A percentile compares a stretch with the other conserved stretches of the same genome.
Evolutionary conservation across 2,888 invertebrate species (phyloP).

Genomic region (Agrochola lychnidis): DNA sequence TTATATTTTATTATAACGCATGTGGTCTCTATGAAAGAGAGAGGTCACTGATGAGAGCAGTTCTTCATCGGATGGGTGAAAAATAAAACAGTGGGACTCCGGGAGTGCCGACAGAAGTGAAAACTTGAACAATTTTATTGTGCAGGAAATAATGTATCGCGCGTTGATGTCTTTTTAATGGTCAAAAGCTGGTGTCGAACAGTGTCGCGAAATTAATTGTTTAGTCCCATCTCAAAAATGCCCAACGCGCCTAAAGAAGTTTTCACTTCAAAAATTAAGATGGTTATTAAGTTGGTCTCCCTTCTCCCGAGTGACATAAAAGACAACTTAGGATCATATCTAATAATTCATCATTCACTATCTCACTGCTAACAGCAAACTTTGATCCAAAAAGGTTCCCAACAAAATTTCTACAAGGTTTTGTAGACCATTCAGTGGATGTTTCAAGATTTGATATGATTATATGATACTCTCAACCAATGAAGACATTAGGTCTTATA

Average conservation of each 20-base stretch:
- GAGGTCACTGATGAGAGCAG: background rate
- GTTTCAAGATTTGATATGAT: background rate
- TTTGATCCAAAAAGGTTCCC: background rate
- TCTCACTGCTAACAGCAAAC: background rate
- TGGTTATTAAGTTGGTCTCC: background rate
- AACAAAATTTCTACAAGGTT: background rate
- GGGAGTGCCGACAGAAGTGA: no score
- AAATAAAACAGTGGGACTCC: background rate
- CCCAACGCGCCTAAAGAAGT: no score
- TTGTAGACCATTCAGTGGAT: background rate
- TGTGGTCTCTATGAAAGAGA: background rate
- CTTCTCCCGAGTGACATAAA: background rate
- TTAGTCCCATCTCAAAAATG: no score
- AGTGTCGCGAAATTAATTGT: no score
- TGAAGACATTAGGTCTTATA: background rate
- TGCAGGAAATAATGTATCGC: no score
- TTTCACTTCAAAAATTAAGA: background rate
- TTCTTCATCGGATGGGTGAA: background rate
- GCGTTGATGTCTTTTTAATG: no score
- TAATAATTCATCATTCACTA: background rate
- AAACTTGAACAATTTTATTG: no score
- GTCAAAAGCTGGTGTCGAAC: no score
- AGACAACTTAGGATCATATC: background rate
- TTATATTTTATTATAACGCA: conserved; percentile 6
- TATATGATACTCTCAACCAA: background rate